Conservation (phyloP, 2,113 vertebrate genomes). For the Tragelaphus scriptus region DNA sequence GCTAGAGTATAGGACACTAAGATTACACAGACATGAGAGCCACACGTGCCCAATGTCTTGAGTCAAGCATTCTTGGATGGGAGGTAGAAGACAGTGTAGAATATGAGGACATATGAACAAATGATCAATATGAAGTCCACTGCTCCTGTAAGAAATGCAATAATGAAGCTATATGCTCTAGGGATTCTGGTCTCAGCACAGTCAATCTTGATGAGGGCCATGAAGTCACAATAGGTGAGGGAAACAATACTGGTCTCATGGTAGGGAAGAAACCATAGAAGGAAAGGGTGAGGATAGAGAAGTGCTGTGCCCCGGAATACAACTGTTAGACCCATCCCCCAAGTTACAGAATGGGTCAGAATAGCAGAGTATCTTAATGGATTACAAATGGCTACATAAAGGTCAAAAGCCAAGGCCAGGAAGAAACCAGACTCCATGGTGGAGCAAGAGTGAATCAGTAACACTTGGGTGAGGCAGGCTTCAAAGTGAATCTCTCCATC, state of each 20-base stretch:
- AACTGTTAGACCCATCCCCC: background rate
- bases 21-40: slow-evolving; percentile 66
- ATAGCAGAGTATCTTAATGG: slow-evolving; percentile 58
- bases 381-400: slow-evolving; percentile 43
- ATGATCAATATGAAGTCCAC: slow-evolving; percentile 62
- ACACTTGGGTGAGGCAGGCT: slow-evolving; percentile 57
- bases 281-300: slow-evolving; percentile 37
- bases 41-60: slow-evolving; percentile 69
- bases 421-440: slow-evolving; percentile 65
- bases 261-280: slow-evolving; percentile 51
- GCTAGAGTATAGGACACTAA: slow-evolving; percentile 51
- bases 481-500: slow-evolving; percentile 4
- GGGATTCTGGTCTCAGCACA: slow-evolving; percentile 49
- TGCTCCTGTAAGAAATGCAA: slow-evolving; percentile 62
- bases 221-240: slow-evolving; percentile 62
- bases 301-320: slow-evolving; percentile 21
- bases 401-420: slow-evolving; percentile 51
- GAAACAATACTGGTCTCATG: slow-evolving; percentile 39
- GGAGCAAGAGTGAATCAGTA: slow-evolving; percentile 62
- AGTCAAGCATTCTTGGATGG: slow-evolving; percentile 28
- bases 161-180: slow-evolving; percentile 55
- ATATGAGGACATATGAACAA: slow-evolving; percentile 47
- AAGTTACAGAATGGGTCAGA: slow-evolving; percentile 20
- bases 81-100: background rate
- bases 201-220: slow-evolving; percentile 62